Evolutionary conservation across 2,113 vertebrate genomes (phyloP).

Genomic region (Thymallus thymallus): DNA sequence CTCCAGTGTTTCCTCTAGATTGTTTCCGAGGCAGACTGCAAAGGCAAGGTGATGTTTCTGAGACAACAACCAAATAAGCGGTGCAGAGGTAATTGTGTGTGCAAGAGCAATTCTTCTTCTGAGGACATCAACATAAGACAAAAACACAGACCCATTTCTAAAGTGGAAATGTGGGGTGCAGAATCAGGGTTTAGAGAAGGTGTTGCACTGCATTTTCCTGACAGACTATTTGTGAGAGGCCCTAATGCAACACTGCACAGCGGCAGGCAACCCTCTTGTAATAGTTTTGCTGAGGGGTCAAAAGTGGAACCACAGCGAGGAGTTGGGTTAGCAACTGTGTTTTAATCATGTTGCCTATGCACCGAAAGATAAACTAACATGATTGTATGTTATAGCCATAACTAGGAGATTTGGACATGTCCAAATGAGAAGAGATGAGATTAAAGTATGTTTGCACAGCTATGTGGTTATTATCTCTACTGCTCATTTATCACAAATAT

Average conservation of each 20-base stretch:
- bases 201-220: neutral
- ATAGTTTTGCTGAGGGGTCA: neutral
- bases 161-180: no score
- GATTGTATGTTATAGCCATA: no score
- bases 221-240: neutral
- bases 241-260: constrained; percentile 8
- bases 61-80: neutral
- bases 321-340: neutral
- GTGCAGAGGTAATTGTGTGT: neutral
- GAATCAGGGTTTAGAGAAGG: neutral
- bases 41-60: neutral
- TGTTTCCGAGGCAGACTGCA: neutral
- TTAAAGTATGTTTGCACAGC: no score
- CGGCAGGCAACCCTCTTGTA: neutral
- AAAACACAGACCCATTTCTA: no score
- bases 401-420: no score
- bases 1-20: no score
- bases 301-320: neutral
- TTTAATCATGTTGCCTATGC: neutral
- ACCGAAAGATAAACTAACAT: no score
- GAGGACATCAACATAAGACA: neutral
- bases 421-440: no score
- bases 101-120: neutral
- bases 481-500: no score
- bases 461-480: no score